Conservation (phyloP, 2,797 vertebrate species). For the Clarias platycephalus region DNA sequence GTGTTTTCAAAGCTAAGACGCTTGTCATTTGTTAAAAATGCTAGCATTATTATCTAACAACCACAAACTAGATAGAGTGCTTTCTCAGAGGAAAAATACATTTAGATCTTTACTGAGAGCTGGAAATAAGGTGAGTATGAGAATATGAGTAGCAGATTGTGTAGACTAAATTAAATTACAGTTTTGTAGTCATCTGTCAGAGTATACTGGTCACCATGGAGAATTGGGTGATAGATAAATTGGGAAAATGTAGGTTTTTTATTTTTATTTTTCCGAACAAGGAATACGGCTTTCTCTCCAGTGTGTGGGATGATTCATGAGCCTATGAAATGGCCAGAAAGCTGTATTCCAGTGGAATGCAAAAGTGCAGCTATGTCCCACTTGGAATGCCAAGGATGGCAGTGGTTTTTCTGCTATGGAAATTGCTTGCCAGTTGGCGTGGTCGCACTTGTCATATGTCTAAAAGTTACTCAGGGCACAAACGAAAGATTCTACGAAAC, state of each 20-base stretch:
- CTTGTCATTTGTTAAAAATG: constrained; percentile 28
- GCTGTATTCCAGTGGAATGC: constrained; percentile 34
- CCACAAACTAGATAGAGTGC: not conserved
- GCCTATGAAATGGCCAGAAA: constrained; percentile 51
- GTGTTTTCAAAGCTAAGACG: not conserved
- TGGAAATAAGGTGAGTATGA: constrained; percentile 49
- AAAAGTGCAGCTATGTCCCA: constrained; percentile 30
- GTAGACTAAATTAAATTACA: too few species aligned
- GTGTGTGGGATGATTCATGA: constrained; percentile 58
- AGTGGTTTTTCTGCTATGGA: constrained; percentile 8
- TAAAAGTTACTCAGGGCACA: constrained; percentile 34
- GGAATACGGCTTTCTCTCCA: constrained; percentile 20
- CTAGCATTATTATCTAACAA: constrained; percentile 36
- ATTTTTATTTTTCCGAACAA: constrained; percentile 6
- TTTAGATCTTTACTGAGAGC: constrained; percentile 59
- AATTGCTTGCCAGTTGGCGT: constrained; percentile 27
- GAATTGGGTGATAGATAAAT: constrained; percentile 36
- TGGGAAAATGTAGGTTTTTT: constrained; percentile 27
- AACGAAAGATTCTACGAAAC: constrained; percentile 27
- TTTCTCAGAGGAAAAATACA: constrained; percentile 28
- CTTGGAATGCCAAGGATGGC: constrained; percentile 41
- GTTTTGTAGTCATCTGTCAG: too few species aligned
- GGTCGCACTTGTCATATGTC: constrained; percentile 35
- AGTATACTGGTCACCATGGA: constrained; percentile 57
- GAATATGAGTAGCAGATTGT: not conserved